phyloP scores from a whole-genome alignment of 1,140 invertebrate genomes.

The Euura lappo region DNA sequence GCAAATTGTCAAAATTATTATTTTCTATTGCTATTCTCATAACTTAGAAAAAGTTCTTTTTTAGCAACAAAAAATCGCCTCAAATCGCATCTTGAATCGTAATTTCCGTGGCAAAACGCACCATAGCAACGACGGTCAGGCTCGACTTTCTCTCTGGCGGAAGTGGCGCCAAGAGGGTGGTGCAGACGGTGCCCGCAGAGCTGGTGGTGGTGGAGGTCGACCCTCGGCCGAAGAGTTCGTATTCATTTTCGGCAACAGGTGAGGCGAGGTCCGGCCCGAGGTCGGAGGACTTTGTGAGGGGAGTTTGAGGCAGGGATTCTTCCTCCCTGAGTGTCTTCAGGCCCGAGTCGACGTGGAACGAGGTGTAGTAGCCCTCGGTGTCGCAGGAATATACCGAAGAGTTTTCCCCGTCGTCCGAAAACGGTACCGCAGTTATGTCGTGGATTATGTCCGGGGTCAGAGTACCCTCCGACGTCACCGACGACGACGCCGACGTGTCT shows the following conservation, averaged over 20 bases:
- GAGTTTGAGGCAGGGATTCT: constrained; percentile 60
- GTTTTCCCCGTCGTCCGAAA: constrained; percentile 85
- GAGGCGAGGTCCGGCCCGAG: constrained; percentile 60
- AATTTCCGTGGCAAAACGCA: too few relatives aligned
- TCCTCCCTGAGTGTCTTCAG: constrained; percentile 85
- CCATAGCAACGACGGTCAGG: constrained; percentile 58
- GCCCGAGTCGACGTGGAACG: constrained; percentile 95
- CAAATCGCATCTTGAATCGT: too few relatives aligned
- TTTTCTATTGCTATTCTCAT: too few relatives aligned
- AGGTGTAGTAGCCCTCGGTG: constrained; percentile 96
- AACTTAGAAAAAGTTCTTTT: too few relatives aligned
- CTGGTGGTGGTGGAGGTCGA: constrained; percentile 89
- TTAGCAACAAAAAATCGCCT: too few relatives aligned
- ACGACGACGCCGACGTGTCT: constrained; percentile 80
- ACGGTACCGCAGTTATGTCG: constrained; percentile 70
- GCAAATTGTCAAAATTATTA: too few relatives aligned
- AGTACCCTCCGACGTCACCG: constrained; percentile 84
- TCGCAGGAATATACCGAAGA: constrained; percentile 95
- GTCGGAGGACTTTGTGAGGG: constrained; percentile 47
- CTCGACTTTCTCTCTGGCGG: constrained; percentile 79
- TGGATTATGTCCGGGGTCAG: constrained; percentile 78
- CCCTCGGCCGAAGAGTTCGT: constrained; percentile 87
- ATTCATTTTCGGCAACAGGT: constrained; percentile 78
- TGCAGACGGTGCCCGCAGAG: constrained; percentile 87
- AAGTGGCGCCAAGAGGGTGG: constrained; percentile 75